Evolutionary conservation across 2,888 invertebrate genomes (phyloP).

Genomic region (Lepidonotus clava): DNA sequence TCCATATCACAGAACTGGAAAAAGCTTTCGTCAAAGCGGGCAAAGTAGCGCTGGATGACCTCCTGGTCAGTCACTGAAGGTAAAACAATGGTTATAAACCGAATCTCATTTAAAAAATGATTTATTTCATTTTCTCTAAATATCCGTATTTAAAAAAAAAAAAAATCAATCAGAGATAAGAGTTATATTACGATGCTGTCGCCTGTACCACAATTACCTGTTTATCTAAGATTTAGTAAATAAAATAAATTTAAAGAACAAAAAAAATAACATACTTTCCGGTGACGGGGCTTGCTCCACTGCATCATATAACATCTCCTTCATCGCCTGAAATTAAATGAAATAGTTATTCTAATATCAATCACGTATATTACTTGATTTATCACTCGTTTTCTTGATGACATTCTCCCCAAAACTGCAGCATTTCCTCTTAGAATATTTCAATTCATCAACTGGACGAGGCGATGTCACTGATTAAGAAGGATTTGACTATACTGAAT

Average conservation of each 20-base stretch:
- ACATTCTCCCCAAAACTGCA: too few species aligned
- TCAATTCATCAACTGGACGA: too few species aligned
- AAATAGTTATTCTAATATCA: not conserved
- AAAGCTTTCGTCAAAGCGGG: constrained; percentile 96
- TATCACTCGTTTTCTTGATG: too few species aligned
- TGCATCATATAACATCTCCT: constrained; percentile 94
- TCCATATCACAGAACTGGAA: constrained; percentile 97
- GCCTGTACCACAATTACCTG: too few species aligned
- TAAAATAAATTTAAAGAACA: too few species aligned
- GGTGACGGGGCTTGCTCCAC: constrained; percentile 94
- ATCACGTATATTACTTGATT: too few species aligned
- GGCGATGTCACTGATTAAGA: too few species aligned
- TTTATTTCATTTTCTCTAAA: not conserved
- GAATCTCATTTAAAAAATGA: not conserved
- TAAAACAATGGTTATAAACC: too few species aligned
- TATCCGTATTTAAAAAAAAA: not conserved
- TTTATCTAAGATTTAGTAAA: too few species aligned
- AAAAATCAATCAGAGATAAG: not conserved
- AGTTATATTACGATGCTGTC: not conserved
- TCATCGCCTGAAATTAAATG: constrained; percentile 89
- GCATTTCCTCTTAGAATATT: too few species aligned
- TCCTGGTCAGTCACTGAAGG: constrained; percentile 89
- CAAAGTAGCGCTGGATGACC: constrained; percentile 91
- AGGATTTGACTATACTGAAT: too few species aligned
- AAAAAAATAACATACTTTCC: constrained; percentile 84